Evolutionary conservation across 2,113 vertebrate genomes (phyloP).

Genomic region (Podarcis muralis): DNA sequence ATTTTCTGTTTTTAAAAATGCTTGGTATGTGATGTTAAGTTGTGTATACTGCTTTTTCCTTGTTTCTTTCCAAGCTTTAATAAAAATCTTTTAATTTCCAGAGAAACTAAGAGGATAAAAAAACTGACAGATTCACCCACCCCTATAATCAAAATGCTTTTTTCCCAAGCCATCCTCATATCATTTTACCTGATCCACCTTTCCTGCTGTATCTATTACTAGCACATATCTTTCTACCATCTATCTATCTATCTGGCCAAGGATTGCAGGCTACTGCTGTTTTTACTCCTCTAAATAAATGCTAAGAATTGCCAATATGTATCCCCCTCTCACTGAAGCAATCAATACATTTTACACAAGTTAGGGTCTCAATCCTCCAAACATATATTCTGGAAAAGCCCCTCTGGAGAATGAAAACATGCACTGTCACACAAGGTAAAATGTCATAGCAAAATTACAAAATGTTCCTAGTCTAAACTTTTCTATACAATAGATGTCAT

Average conservation of each 20-base stretch:
- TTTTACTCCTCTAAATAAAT: background rate
- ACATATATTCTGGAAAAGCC: background rate
- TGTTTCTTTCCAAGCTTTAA: too few relatives aligned
- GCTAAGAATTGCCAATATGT: background rate
- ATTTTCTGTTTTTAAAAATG: too few relatives aligned
- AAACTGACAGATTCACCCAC: background rate
- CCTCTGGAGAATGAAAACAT: background rate
- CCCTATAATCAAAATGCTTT: background rate
- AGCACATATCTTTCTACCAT: too few relatives aligned
- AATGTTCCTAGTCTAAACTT: background rate
- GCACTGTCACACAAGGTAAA: conserved; percentile 23
- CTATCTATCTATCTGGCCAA: background rate
- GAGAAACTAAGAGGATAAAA: too few relatives aligned
- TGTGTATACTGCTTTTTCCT: too few relatives aligned
- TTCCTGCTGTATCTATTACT: too few relatives aligned
- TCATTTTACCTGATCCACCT: background rate
- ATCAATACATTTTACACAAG: background rate
- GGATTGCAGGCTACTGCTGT: background rate
- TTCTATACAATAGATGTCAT: conserved; percentile 22
- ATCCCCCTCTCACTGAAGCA: too few relatives aligned
- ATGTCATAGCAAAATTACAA: background rate
- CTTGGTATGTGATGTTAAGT: too few relatives aligned
- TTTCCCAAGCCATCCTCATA: background rate
- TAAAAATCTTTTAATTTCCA: too few relatives aligned
- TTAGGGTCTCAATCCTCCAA: background rate